Conservation (phyloP, 2,113 vertebrate genomes). For the Malurus elegans region DNA sequence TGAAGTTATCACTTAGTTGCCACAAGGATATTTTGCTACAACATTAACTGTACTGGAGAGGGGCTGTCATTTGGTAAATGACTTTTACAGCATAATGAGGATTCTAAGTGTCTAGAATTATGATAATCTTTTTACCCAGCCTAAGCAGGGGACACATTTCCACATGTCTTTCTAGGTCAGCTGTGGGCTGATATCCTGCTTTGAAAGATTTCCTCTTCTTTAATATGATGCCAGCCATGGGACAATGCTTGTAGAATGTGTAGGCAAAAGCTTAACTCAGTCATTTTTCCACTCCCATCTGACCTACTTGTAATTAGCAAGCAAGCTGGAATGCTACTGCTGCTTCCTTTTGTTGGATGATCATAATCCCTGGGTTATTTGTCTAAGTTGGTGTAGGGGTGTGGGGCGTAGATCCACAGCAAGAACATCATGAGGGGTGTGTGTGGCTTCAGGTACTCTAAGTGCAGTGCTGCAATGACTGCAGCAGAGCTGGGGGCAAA, state of each 20-base stretch:
- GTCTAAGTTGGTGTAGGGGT: neutral
- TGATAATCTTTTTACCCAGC: neutral
- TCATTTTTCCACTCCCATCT: neutral
- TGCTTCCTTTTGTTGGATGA: neutral
- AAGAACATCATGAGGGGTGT: fast-evolving
- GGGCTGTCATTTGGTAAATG: neutral
- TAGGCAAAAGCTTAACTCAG: neutral
- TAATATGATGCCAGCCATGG: neutral
- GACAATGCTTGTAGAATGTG: neutral
- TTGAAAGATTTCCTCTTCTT: neutral
- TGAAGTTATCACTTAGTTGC: neutral
- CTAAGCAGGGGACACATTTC: neutral
- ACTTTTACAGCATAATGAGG: neutral
- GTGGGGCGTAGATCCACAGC: neutral
- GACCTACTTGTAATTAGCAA: neutral
- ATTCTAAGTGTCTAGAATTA: neutral
- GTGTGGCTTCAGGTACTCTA: neutral
- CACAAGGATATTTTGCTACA: neutral
- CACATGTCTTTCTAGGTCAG: neutral
- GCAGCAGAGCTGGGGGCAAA: neutral
- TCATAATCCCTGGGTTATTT: neutral
- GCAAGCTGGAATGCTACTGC: neutral
- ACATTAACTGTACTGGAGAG: neutral
- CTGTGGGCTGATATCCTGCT: neutral
- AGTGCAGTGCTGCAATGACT: neutral